Conservation (phyloP, 2,888 invertebrate species). For the Caradrina clavipalpis region DNA sequence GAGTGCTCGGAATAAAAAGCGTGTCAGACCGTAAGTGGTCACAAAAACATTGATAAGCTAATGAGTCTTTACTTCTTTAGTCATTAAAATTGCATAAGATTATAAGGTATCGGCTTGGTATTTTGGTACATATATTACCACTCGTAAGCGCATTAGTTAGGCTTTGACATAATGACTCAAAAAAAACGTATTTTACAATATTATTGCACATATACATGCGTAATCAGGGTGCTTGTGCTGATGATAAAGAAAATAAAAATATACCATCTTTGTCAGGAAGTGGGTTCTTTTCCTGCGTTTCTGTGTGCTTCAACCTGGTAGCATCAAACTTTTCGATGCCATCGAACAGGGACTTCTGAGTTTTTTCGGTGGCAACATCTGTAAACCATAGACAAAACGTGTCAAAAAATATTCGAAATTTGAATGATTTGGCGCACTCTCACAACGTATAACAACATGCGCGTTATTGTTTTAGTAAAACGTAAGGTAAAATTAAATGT, state of each 20-base stretch:
- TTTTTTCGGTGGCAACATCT: slow-evolving; percentile 97
- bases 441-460: slow-evolving; percentile 73
- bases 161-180: slow-evolving; percentile 9
- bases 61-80: slow-evolving; percentile 45
- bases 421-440: slow-evolving; percentile 53
- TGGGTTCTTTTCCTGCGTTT: slow-evolving; percentile 98
- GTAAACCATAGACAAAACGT: slow-evolving; percentile 75
- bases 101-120: slow-evolving; percentile 25
- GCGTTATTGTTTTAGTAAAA: slow-evolving; percentile 71
- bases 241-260: slow-evolving; percentile 40
- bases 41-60: slow-evolving; percentile 62
- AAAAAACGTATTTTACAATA: slow-evolving; percentile 21
- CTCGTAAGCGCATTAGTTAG: slow-evolving; percentile 33
- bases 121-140: slow-evolving; percentile 28
- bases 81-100: slow-evolving; percentile 60
- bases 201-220: slow-evolving; percentile 54
- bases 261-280: slow-evolving; percentile 98
- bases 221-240: slow-evolving; percentile 33
- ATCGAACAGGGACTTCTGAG: slow-evolving; percentile 95
- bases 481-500: slow-evolving; percentile 38
- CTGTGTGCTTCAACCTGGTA: slow-evolving; percentile 96
- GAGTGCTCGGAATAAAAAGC: slow-evolving; percentile 63
- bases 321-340: slow-evolving; percentile 97
- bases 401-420: slow-evolving; percentile 32
- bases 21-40: slow-evolving; percentile 60